Conservation (phyloP, 2,797 vertebrate genomes). For the Alcedo atthis region DNA sequence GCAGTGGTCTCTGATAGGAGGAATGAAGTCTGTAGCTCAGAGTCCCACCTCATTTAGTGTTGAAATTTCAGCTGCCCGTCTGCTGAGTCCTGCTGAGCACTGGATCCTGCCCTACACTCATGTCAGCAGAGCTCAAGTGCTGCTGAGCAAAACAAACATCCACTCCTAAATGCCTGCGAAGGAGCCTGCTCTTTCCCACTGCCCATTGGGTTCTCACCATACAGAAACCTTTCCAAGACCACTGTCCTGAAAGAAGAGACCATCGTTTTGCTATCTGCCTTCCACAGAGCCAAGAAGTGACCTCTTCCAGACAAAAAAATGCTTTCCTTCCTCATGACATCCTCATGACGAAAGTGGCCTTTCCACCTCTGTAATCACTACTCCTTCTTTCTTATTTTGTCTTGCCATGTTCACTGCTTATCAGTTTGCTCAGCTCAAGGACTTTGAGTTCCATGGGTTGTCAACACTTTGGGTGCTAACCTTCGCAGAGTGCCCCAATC, state of each 20-base stretch:
- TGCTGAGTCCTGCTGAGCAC: background rate
- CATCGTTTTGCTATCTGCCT: background rate
- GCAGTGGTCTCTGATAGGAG: background rate
- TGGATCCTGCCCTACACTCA: background rate
- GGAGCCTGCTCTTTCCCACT: background rate
- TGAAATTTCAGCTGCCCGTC: background rate
- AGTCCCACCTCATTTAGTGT: background rate
- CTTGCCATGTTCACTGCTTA: background rate
- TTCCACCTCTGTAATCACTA: background rate
- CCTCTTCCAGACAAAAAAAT: background rate
- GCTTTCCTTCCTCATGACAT: background rate
- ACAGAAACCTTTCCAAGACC: background rate
- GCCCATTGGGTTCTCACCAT: accelerated
- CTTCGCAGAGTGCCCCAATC: accelerated
- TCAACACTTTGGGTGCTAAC: background rate
- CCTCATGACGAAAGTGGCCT: background rate
- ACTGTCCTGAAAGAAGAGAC: background rate
- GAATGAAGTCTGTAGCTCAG: background rate
- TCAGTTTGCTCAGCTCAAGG: background rate
- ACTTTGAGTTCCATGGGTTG: background rate
- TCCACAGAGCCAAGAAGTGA: background rate
- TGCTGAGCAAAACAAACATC: background rate
- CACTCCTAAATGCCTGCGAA: background rate
- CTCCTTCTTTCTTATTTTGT: background rate
- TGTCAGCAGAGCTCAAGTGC: slow-evolving; percentile 23